Base-by-base conservation (phyloP, 2,113 vertebrate genomes). In the Megalops atlanticus region DNA sequence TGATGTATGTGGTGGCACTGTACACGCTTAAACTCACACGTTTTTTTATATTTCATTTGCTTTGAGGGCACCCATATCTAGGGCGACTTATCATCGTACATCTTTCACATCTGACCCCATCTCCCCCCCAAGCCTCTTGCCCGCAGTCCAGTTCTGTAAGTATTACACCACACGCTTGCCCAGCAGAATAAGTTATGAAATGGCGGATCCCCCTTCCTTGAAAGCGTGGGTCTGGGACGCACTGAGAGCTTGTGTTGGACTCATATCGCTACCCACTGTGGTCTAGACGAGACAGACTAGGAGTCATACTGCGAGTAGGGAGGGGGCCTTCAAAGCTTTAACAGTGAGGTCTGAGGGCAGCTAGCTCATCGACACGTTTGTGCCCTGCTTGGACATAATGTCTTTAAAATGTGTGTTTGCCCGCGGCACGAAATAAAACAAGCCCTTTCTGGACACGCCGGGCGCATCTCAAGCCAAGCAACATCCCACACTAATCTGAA, bases 401-500 rank as follows among this genome's bases (percentile, higher is more conserved):
- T 52, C 31, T 74, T 80, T 74, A 21, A n/a, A 74, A 41, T 73
- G 45, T 72, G 78, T 35, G 47, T 77, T 58, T 77, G 31, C 41
- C 27, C 33, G 40, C 16, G 47, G 24, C 33, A 31, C 40, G 4
- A 84, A 81, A 82, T 80, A 83, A 90, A 87, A 88, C 82, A 83
- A 85, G 89, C 89, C n/a, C 80, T 88, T 86, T 88, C 85, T 91
- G 87, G 89, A 85, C 87, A 82, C 85, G 78, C 39, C 76, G 79
- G 24, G 82, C 88, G 77, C 82, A 76, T 77, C 82, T 85, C 80
- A 82, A 86, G 89, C 88, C 89, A 88, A 91, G 87, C 84, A 85
- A 78, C 84, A 89, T 88, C 91, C 91, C 90, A 93, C 91, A 90
- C 87, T 89, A 78, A 83, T 88, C 80, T 83, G 86, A 85, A 82